Conservation (phyloP, 2,888 invertebrate species). For the Drosophila anomalata region DNA sequence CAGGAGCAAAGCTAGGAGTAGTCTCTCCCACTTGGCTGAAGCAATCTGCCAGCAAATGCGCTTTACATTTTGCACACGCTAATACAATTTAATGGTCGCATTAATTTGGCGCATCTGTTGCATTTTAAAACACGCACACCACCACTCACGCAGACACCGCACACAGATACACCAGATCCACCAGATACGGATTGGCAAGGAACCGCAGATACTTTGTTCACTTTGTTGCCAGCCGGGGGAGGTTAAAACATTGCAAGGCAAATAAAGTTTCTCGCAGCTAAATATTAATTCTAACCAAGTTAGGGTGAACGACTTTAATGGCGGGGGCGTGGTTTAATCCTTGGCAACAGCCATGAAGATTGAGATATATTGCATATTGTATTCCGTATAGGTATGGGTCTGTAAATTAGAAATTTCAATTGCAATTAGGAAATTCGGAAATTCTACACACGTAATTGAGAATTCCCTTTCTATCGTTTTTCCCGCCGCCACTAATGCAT, state of each 20-base stretch:
- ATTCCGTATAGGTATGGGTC: conserved; percentile 1
- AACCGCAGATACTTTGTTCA: conserved; percentile 59
- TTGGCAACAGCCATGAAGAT: conserved; percentile 31
- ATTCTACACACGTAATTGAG: conserved; percentile 30
- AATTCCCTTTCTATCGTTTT: conserved; percentile 7
- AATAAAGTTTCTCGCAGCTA: conserved; percentile 73
- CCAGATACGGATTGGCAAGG: conserved; percentile 18
- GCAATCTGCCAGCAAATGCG: conserved; percentile 48
- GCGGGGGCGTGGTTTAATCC: conserved; percentile 50
- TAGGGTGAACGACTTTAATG: conserved; percentile 50
- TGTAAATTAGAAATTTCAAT: conserved; percentile 12
- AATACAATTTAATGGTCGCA: conserved; percentile 79
- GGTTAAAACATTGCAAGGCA: conserved; percentile 61
- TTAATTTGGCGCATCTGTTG: conserved; percentile 79
- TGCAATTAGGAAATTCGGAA: neutral
- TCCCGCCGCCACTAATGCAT: conserved; percentile 7
- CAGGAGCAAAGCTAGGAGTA: conserved; percentile 2
- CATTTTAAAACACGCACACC: conserved; percentile 69
- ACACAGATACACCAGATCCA: neutral
- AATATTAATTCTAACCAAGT: conserved; percentile 68
- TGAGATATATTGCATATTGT: conserved; percentile 20
- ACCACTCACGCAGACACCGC: conserved; percentile 6
- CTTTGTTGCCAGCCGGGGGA: conserved; percentile 25
- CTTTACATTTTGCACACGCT: conserved; percentile 73
- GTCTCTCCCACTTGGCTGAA: conserved; percentile 32